Conservation (phyloP, 2,888 invertebrate genomes). For the Myathropa florea region DNA sequence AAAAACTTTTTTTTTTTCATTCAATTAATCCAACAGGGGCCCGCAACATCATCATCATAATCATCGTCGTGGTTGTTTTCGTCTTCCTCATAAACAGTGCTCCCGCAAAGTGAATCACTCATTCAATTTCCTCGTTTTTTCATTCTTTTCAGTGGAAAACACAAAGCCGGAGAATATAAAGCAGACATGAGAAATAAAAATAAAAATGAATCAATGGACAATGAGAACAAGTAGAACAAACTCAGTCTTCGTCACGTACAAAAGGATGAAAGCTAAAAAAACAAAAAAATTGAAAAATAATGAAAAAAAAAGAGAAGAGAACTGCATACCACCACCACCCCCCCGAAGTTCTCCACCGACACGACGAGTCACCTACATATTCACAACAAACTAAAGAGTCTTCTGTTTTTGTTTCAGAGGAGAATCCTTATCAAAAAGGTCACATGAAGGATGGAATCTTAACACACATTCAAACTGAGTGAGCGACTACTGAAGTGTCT, state of each 20-base stretch:
- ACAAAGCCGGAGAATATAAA: constrained; percentile 33
- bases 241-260: constrained; percentile 39
- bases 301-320: neutral
- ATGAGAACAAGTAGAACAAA: constrained; percentile 52
- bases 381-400: constrained; percentile 23
- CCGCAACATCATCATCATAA: constrained; percentile 48
- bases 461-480: constrained; percentile 51
- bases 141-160: neutral
- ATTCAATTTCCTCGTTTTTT: constrained; percentile 45
- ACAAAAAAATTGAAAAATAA: constrained; percentile 6
- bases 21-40: constrained; percentile 55
- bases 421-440: constrained; percentile 69
- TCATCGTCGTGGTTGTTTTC: neutral
- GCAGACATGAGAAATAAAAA: constrained; percentile 17
- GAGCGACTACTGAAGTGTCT: neutral
- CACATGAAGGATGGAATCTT: constrained; percentile 68
- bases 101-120: constrained; percentile 64
- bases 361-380: constrained; percentile 47
- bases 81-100: constrained; percentile 46
- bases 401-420: constrained; percentile 33
- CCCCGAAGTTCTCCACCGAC: constrained; percentile 7
- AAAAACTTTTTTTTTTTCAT: constrained; percentile 12
- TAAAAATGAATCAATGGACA: constrained; percentile 50
- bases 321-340: constrained; percentile 21
- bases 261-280: constrained; percentile 46